A percentile compares a stretch with the other conserved stretches of the same genome.
phyloP scores from a whole-genome alignment of 1,140 invertebrate genomes.

The Hormaphis cornu region DNA sequence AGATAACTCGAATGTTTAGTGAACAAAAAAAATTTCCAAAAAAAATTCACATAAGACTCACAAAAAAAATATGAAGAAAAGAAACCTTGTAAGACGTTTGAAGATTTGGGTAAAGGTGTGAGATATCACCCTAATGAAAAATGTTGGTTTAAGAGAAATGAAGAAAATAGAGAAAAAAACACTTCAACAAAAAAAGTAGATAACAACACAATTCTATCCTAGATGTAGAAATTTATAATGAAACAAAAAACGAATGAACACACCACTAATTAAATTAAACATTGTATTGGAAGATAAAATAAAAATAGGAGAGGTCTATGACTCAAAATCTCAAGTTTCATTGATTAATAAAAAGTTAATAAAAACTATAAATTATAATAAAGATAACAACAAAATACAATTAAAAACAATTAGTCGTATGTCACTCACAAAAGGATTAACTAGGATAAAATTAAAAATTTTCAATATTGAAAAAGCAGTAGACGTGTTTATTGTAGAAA shows the following conservation, averaged over 20 bases:
- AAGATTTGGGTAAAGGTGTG: background rate
- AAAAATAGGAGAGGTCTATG: conserved; percentile 23
- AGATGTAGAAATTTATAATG: conserved; percentile 20
- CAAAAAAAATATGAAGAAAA: conserved; percentile 9
- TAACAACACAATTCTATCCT: conserved; percentile 32
- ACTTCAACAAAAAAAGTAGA: conserved; percentile 19
- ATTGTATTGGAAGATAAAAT: conserved; percentile 25
- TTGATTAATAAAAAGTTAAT: conserved; percentile 34
- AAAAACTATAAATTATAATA: conserved; percentile 32
- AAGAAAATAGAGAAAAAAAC: conserved; percentile 8
- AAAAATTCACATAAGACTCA: background rate
- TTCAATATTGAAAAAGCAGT: no score
- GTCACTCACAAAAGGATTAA: no score
- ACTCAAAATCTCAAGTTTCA: conserved; percentile 33
- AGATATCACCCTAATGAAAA: conserved; percentile 10
- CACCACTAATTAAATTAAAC: conserved; percentile 33
- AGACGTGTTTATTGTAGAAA: conserved; percentile 30
- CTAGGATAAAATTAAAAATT: conserved; percentile 20
- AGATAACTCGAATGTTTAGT: background rate
- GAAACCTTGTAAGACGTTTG: conserved; percentile 13
- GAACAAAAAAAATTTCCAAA: background rate
- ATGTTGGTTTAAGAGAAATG: conserved; percentile 34
- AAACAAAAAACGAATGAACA: conserved; percentile 33
- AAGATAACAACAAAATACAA: conserved; percentile 4
- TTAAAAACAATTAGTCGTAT: no score